phyloP scores from a whole-genome alignment of 2,797 vertebrate species.

The Sylvia borin region DNA sequence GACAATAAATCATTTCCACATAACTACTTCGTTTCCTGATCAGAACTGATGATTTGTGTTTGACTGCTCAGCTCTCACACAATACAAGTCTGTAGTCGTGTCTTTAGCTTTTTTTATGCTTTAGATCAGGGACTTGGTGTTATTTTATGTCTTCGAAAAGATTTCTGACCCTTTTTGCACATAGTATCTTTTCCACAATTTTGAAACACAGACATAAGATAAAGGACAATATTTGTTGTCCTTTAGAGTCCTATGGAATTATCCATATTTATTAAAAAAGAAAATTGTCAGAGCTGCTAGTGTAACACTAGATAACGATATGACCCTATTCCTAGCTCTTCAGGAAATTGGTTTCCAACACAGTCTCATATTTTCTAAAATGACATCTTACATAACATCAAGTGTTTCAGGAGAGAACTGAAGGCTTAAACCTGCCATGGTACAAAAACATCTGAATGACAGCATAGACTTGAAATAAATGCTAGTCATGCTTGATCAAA shows the following conservation, averaged over 20 bases:
- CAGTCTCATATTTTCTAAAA: slow-evolving; percentile 44
- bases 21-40: background rate
- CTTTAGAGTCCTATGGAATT: background rate
- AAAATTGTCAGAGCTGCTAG: slow-evolving; percentile 21
- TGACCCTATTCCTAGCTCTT: slow-evolving; percentile 9
- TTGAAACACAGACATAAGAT: background rate
- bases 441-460: background rate
- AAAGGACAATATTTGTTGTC: background rate
- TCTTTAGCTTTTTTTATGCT: background rate
- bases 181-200: background rate
- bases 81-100: background rate
- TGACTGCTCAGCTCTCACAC: background rate
- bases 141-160: background rate
- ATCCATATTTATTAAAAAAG: slow-evolving; percentile 46
- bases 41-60: background rate
- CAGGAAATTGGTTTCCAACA: slow-evolving; percentile 67
- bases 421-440: background rate
- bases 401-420: slow-evolving; percentile 4
- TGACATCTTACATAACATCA: slow-evolving; percentile 38
- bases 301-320: slow-evolving; percentile 14
- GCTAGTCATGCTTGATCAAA: background rate
- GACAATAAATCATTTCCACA: fast-evolving
- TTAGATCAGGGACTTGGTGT: background rate
- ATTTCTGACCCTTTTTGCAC: background rate
- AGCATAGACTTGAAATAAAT: slow-evolving; percentile 1